These are phyloP conservation scores for Margaritifera margaritifera DNA, from an alignment of 2,888 invertebrate species.

Conservation along the genomic window DNA sequence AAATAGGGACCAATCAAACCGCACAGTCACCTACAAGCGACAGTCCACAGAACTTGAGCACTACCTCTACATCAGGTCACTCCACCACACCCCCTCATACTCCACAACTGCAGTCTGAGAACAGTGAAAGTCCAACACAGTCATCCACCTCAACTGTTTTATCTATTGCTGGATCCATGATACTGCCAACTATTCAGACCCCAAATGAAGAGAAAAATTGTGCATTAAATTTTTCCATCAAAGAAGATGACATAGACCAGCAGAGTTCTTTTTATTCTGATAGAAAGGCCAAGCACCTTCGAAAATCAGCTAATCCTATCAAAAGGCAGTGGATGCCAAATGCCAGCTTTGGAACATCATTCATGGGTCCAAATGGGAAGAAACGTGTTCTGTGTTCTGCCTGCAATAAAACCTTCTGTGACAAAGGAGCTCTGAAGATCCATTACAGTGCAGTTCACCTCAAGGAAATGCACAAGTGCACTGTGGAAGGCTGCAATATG, in stretches of 20 bases:
- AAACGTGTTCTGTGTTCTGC: slow-evolving; percentile 98
- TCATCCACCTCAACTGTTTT: slow-evolving; percentile 33
- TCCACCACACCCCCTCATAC: slow-evolving; percentile 45
- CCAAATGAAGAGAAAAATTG: slow-evolving; percentile 45
- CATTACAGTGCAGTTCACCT: slow-evolving; percentile 99
- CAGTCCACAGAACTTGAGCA: slow-evolving; percentile 59
- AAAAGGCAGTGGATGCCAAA: slow-evolving; percentile 74
- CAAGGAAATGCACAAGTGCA: slow-evolving; percentile 99
- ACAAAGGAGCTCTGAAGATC: slow-evolving; percentile 99
- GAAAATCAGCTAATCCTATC: slow-evolving; percentile 73
- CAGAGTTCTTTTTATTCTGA: slow-evolving; percentile 50
- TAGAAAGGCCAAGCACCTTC: slow-evolving; percentile 69
- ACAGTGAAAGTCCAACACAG: slow-evolving; percentile 28
- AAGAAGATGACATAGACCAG: slow-evolving; percentile 44
- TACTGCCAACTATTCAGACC: slow-evolving; percentile 38
- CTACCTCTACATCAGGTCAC: slow-evolving; percentile 52
- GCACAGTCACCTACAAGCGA: slow-evolving; percentile 50
- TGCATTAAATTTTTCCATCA: slow-evolving; percentile 59
- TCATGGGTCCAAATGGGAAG: slow-evolving; percentile 77
- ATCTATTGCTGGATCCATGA: slow-evolving; percentile 34
- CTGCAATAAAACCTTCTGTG: slow-evolving; percentile 99
- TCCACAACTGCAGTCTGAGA: slow-evolving; percentile 37
- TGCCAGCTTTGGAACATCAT: slow-evolving; percentile 66
- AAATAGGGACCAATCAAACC: slow-evolving; percentile 30
- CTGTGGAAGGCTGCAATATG: slow-evolving; percentile 98